Percentiles rank a stretch among this genome's conserved stretches.
Conservation (phyloP, 2,797 vertebrate species). For the Balearica regulorum region DNA sequence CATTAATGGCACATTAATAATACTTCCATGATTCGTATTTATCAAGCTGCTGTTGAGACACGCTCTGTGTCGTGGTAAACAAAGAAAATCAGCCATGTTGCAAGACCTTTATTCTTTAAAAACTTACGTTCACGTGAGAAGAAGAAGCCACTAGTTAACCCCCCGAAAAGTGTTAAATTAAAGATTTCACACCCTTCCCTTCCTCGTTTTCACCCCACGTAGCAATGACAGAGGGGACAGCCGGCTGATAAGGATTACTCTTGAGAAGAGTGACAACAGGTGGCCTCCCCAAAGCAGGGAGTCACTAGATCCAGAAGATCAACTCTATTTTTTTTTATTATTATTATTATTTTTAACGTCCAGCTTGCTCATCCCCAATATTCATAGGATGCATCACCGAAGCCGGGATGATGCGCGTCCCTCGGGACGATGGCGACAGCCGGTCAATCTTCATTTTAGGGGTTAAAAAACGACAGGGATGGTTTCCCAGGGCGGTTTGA, state of each 20-base stretch:
- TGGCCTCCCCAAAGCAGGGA: not conserved
- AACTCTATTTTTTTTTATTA: not conserved
- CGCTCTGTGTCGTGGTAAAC: not conserved
- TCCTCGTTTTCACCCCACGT: not conserved
- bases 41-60: not conserved
- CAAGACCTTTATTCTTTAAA: not conserved
- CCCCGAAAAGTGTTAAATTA: not conserved
- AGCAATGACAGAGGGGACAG: not conserved
- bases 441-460: no score
- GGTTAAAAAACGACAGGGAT: not conserved
- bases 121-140: not conserved
- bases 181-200: not conserved
- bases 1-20: conserved; percentile 4
- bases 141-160: not conserved
- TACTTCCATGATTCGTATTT: not conserved
- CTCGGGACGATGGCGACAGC: not conserved
- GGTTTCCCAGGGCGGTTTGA: no score
- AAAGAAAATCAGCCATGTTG: conserved; percentile 32
- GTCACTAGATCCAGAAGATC: not conserved
- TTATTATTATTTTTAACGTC: not conserved
- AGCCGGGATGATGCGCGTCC: not conserved
- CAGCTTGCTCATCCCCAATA: not conserved
- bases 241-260: not conserved
- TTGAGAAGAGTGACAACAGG: not conserved
- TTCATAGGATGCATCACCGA: not conserved